Evolutionary conservation across 2,797 vertebrate genomes (phyloP).

Genomic region (Enteromius anoplus): DNA sequence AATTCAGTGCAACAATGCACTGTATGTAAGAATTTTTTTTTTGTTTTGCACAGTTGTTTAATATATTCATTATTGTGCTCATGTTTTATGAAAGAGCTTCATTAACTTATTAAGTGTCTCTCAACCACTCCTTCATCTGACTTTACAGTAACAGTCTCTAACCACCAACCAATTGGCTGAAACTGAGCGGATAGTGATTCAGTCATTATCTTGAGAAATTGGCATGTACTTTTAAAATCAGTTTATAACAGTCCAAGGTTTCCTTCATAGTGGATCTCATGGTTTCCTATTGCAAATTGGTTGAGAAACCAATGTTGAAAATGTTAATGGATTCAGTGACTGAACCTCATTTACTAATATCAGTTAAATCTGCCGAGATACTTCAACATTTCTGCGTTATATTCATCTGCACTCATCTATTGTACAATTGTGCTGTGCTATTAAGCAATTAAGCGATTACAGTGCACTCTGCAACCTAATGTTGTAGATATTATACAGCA

Average conservation of each 20-base stretch:
- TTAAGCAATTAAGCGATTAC: conserved; percentile 19
- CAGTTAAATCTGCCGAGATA: neutral
- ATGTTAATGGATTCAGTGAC: conserved; percentile 17
- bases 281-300: neutral
- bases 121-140: conserved; percentile 10
- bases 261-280: neutral
- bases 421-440: neutral
- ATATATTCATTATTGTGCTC: neutral
- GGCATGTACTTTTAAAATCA: neutral
- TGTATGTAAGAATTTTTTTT: neutral
- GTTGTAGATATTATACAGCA: conserved; percentile 14
- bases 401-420: neutral
- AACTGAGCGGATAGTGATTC: neutral
- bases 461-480: conserved; percentile 5
- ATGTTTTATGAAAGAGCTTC: neutral
- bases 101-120: neutral
- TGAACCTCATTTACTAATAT: conserved; percentile 5
- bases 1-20: neutral
- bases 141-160: neutral
- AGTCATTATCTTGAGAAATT: neutral
- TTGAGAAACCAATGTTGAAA: neutral
- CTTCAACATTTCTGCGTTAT: neutral
- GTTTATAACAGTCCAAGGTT: neutral
- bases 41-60: neutral
- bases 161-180: neutral